phyloP scores from a whole-genome alignment of 2,888 invertebrate genomes.

The Drosophila tripunctata region DNA sequence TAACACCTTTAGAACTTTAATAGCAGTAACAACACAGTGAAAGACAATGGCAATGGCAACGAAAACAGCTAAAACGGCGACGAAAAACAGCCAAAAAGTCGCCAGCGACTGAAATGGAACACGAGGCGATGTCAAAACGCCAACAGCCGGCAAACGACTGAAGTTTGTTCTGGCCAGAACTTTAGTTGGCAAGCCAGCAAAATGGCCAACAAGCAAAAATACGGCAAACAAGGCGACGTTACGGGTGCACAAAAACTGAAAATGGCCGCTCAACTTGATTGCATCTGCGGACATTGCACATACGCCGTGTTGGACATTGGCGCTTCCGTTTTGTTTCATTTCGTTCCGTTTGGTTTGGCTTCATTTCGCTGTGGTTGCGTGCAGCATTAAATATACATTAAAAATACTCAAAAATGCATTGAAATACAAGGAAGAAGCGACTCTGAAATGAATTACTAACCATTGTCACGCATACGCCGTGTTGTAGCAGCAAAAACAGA shows the following conservation, averaged over 20 bases:
- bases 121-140: constrained; percentile 58
- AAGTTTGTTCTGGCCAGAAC: constrained; percentile 46
- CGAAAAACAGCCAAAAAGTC: not conserved
- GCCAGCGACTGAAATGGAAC: constrained; percentile 21
- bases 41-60: not conserved
- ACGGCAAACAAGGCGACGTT: constrained; percentile 15
- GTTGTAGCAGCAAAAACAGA: constrained; percentile 4
- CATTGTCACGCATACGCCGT: constrained; percentile 61
- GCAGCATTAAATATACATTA: constrained; percentile 73
- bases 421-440: constrained; percentile 30
- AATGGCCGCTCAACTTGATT: constrained; percentile 41
- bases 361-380: constrained; percentile 54
- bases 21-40: constrained; percentile 4
- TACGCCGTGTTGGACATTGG: constrained; percentile 61
- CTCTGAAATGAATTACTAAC: constrained; percentile 47
- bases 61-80: not conserved
- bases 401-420: constrained; percentile 68
- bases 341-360: constrained; percentile 35
- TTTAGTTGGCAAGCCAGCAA: constrained; percentile 13
- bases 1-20: constrained; percentile 26
- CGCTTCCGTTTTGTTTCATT: constrained; percentile 45
- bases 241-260: constrained; percentile 18
- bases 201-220: constrained; percentile 35
- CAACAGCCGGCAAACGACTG: constrained; percentile 69
- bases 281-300: constrained; percentile 67